Evolutionary conservation across 92 coral and sea anemone genomes (phyloP), one percentile per base, ranked within the genome.

Genomic region (Galaxea fascicularis): DNA sequence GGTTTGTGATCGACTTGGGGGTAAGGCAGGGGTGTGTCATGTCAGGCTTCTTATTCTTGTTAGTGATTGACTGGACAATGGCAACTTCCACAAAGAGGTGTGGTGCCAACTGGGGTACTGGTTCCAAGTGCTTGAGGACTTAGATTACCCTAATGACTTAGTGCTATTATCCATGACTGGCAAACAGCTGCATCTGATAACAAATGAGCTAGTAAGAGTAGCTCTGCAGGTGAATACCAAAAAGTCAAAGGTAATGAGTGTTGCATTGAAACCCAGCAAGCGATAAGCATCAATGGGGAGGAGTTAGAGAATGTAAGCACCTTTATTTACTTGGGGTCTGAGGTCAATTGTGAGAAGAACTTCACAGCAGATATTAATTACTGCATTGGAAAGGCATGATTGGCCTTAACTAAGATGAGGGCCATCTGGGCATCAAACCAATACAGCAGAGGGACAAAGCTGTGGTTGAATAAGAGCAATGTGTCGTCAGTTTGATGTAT

Each of bases 321-420:
- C 21, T 72, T 44, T 65, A 65, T 21, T 0, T 47, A 65, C 16
- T 16, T 47, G 65, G 84, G 75, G 62, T 79, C 49, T 15, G 29
- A 65, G 47, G 66, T 65, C 65, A 73, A 79, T 28, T 12, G 29
- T 22, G 77, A 72, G 72, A 35, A 29, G 47, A 79, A 46, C 59
- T 78, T 65, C 63, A 25, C 84, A 47, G 84, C 64, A 27, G 84
- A 76, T 18, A 76, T 76, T 17, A 76, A 47, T 18, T 28, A 69
- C 27, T 47, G 79, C 45, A 57, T 76, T 0, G 81, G 81, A 39
- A 76, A 30, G 63, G 81, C 68, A 28, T 29, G 15, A 58, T 76
- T 54, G 28, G 69, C 69, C n/a, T 26, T 76, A 47, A 16, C 27
- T 31, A 58, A 26, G 28, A 31, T 57, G 65, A 24, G 68, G 51